Evolutionary conservation across 2,113 vertebrate species (phyloP).

Genomic region (Equus przewalskii): DNA sequence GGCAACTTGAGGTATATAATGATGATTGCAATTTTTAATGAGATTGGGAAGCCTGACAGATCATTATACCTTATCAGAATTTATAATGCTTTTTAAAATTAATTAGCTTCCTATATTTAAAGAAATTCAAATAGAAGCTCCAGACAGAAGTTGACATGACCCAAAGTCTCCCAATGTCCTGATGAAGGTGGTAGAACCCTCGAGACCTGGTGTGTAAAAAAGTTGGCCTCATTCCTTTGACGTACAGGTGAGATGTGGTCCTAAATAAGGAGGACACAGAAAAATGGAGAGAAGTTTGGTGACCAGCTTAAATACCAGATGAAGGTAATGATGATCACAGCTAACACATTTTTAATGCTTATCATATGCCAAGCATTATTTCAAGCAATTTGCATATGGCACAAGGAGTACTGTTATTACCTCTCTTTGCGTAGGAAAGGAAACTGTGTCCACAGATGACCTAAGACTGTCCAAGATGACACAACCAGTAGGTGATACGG

Average conservation of each 20-base stretch:
- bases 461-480: background rate
- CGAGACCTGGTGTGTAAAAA: background rate
- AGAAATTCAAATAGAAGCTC: conserved; percentile 30
- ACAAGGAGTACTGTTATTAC: background rate
- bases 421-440: background rate
- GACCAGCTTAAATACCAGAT: background rate
- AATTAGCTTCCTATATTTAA: conserved; percentile 44
- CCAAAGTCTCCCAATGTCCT: background rate
- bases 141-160: background rate
- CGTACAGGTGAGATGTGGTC: background rate
- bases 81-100: conserved; percentile 64
- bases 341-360: background rate
- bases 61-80: conserved; percentile 56
- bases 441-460: background rate
- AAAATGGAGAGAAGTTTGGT: background rate
- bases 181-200: background rate
- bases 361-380: background rate
- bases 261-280: background rate
- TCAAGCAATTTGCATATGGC: background rate
- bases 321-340: background rate
- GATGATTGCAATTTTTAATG: background rate
- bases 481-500: background rate
- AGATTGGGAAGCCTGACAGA: conserved; percentile 11
- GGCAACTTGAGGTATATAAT: background rate
- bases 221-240: background rate